Evolutionary conservation across 2,888 invertebrate genomes (phyloP), one percentile per base, ranked within the genome.

Genomic region (Dichetophora obliterata): DNA sequence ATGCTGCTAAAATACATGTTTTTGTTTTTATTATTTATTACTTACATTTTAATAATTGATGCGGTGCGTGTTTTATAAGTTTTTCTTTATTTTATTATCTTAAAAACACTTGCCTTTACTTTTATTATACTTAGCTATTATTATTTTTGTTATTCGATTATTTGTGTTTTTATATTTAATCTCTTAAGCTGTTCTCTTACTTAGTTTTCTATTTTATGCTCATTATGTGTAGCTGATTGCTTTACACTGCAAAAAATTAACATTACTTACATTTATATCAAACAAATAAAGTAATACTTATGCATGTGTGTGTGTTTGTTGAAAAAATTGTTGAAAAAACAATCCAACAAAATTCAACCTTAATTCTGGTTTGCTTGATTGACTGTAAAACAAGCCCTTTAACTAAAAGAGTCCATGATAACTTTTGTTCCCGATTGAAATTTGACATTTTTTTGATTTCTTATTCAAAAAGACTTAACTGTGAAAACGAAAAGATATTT

Each of bases 221-320:
- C 16, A 27, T 61, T 16, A 14, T 22, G 22, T 27, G 16, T 22
- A 61, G 16, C 27, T 24, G 2, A 8, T 61, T 2, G 14, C n/a
- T 65, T 31, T 37, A 19, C 37, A 37, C 37, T 16, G 14, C n/a
- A 24, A 54, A 43, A 37, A 22, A 59, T 11, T 24, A 19, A 59
- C 57, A 59, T 24, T 24, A 59, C 22, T 11, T 24, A 59, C 24
- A 22, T 24, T 22, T 57, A 63, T 24, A 61, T 43, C 37, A 61
- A 43, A 59, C 43, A 72, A 43, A 34, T 73, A 63, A 73, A 16
- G 73, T 76, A 76, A 76, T 76, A 76, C 71, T 76, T 71, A 37
- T 63, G 52, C 68, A 24, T 61, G 63, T 22, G 43, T 61, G 73
- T 57, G 71, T 68, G 50, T 68, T 52, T 27, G 27, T 50, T 48